Percentiles rank a stretch among this genome's conserved stretches.
These are phyloP conservation scores for Chironomus riparius DNA, from an alignment of 2,888 invertebrate genomes.

Conservation along the genomic window DNA sequence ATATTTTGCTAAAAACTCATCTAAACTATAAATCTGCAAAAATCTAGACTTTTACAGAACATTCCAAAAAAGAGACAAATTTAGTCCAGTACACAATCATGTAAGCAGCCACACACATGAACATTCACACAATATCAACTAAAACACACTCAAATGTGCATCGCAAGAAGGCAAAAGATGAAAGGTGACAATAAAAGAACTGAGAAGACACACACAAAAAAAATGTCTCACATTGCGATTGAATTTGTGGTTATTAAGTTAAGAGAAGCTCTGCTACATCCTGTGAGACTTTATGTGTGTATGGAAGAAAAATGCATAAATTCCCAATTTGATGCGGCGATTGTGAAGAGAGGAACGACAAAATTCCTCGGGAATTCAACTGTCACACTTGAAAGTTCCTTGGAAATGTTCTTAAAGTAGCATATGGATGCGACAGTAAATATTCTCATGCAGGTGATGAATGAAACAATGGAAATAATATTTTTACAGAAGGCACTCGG, in stretches of 20 bases:
- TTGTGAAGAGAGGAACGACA: background rate
- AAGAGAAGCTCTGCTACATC: background rate
- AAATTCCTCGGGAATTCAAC: background rate
- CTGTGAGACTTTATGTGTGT: background rate
- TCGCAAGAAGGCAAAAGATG: slow-evolving; percentile 8
- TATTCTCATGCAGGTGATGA: background rate
- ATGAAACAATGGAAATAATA: background rate
- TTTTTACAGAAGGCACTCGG: no score
- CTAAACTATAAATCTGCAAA: no score
- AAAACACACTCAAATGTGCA: background rate
- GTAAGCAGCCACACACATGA: no score
- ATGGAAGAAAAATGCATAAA: background rate
- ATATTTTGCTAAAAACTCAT: no score
- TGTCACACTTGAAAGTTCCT: background rate
- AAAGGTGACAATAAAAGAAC: slow-evolving; percentile 20
- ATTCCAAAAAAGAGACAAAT: background rate
- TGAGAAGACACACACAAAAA: background rate
- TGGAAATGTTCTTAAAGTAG: background rate
- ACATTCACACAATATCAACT: no score
- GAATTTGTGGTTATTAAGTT: background rate
- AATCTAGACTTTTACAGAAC: background rate
- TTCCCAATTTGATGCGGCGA: background rate
- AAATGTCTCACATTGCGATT: background rate
- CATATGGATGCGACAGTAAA: background rate
- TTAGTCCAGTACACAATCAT: background rate